Conservation (phyloP, 2,113 vertebrate species). For the Platichthys stellatus region DNA sequence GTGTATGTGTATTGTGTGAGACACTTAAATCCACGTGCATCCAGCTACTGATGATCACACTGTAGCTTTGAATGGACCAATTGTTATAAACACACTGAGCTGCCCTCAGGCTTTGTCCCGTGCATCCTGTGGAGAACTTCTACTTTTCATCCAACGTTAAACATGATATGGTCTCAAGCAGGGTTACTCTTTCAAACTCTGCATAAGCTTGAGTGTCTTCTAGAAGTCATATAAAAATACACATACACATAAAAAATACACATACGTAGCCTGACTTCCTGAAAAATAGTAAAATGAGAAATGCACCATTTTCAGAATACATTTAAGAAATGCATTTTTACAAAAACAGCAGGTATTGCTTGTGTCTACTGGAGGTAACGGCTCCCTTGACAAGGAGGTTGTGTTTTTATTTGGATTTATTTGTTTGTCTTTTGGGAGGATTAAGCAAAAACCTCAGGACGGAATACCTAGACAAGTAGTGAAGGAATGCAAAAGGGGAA, state of each 20-base stretch:
- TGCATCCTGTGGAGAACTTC: too few species aligned
- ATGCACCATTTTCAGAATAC: too few species aligned
- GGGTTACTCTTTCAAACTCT: background rate
- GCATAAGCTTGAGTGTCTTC: background rate
- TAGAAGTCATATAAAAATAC: background rate
- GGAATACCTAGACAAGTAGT: too few species aligned
- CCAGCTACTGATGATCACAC: background rate
- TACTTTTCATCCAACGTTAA: too few species aligned
- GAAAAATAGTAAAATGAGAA: too few species aligned
- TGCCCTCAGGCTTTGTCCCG: too few species aligned
- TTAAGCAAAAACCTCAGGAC: too few species aligned
- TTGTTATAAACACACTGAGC: background rate
- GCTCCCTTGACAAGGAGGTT: too few species aligned
- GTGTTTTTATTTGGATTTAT: too few species aligned
- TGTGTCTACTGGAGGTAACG: too few species aligned
- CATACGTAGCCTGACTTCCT: background rate
- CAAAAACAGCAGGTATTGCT: background rate
- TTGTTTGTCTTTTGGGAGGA: too few species aligned
- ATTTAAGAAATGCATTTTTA: background rate
- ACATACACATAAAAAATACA: background rate
- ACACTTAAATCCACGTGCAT: background rate
- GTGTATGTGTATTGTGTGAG: slow-evolving; percentile 55
- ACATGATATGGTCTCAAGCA: background rate
- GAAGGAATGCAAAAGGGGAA: too few species aligned
- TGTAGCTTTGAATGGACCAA: background rate